These are phyloP conservation scores for Dynastes maya DNA, from an alignment of 2,888 invertebrate species.

Conservation along the genomic window DNA sequence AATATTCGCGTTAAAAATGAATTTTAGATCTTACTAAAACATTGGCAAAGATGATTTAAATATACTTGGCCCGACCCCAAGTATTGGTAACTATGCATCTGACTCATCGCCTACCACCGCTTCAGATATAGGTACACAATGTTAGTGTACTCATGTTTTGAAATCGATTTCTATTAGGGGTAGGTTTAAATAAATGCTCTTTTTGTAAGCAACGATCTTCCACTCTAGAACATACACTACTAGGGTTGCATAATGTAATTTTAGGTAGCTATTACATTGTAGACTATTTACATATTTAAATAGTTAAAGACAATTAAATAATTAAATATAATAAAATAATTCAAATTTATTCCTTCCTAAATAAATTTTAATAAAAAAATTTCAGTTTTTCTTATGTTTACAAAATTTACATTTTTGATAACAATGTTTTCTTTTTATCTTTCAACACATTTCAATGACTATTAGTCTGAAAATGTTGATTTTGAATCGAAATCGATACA, in stretches of 20 bases:
- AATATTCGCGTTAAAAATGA: too few relatives aligned
- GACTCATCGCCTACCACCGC: conserved; percentile 21
- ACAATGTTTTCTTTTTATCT: too few relatives aligned
- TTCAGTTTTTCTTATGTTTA: too few relatives aligned
- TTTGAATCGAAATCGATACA: too few relatives aligned
- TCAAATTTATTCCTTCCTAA: too few relatives aligned
- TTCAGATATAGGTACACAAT: conserved; percentile 21
- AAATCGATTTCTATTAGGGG: conserved; percentile 38
- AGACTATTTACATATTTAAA: too few relatives aligned
- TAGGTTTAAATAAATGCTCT: conserved; percentile 26
- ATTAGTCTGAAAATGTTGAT: too few relatives aligned
- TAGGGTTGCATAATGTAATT: not conserved
- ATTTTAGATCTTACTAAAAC: too few relatives aligned
- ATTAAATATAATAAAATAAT: too few relatives aligned
- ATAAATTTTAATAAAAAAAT: too few relatives aligned
- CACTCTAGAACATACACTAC: not conserved
- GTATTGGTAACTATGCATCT: conserved; percentile 14
- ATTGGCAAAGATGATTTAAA: not conserved
- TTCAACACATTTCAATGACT: too few relatives aligned
- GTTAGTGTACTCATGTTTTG: conserved; percentile 22
- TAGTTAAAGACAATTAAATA: not conserved
- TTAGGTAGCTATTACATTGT: not conserved
- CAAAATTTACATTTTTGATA: too few relatives aligned
- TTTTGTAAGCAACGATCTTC: conserved; percentile 4
- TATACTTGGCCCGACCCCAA: not conserved